These are phyloP conservation scores for Cheilosia urbana DNA, from an alignment of 2,888 invertebrate genomes.

Conservation along the genomic window DNA sequence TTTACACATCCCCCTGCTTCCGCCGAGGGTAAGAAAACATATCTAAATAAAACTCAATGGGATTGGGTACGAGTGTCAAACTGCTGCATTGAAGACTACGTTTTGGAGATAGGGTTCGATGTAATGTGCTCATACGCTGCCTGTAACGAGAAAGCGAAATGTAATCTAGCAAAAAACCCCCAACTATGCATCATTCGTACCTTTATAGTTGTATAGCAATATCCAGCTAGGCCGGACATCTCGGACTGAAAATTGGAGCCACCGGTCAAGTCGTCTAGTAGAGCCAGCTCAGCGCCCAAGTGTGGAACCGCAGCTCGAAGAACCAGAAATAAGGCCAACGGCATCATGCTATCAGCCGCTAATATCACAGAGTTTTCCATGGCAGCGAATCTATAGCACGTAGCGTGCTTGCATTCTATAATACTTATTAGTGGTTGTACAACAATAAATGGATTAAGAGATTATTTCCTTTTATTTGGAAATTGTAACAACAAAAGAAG, in stretches of 20 bases:
- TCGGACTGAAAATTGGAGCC: slow-evolving; percentile 82
- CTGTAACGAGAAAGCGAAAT: slow-evolving; percentile 60
- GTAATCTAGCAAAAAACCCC: too few species aligned
- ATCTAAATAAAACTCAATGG: not conserved
- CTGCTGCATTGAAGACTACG: slow-evolving; percentile 52
- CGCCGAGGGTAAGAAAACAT: not conserved
- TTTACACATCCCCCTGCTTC: slow-evolving; percentile 20
- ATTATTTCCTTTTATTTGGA: too few species aligned
- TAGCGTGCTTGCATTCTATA: too few species aligned
- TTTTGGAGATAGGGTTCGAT: slow-evolving; percentile 78
- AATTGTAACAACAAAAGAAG: too few species aligned
- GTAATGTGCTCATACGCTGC: slow-evolving; percentile 82
- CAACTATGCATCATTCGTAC: slow-evolving; percentile 55
- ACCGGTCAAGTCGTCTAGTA: slow-evolving; percentile 83
- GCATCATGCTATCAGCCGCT: slow-evolving; percentile 83
- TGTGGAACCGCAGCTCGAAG: slow-evolving; percentile 83
- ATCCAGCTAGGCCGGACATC: slow-evolving; percentile 83
- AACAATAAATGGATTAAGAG: too few species aligned
- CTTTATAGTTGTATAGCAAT: slow-evolving; percentile 83
- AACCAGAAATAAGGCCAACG: slow-evolving; percentile 82
- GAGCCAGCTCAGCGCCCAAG: slow-evolving; percentile 83
- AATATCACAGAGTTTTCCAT: slow-evolving; percentile 80
- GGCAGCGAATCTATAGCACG: slow-evolving; percentile 80
- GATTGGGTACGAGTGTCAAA: slow-evolving; percentile 17
- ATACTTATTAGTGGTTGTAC: too few species aligned